These are phyloP conservation scores for Drosophila ohnishii DNA, from an alignment of 1,140 invertebrate genomes.

Conservation along the genomic window DNA sequence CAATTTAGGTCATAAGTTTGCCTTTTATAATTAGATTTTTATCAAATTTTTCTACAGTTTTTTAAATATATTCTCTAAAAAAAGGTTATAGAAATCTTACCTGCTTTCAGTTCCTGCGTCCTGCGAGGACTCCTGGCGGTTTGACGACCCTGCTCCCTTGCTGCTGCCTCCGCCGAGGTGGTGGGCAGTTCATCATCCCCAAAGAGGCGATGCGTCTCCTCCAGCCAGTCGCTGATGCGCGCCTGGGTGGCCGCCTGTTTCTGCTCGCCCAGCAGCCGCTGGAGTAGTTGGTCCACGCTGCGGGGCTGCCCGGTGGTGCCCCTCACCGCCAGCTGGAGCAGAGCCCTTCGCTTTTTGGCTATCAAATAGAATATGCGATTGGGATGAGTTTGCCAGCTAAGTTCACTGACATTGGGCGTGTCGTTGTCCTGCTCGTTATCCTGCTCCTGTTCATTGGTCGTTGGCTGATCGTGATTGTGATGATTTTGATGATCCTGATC, in stretches of 20 bases:
- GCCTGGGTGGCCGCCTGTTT: slow-evolving; percentile 56
- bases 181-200: slow-evolving; percentile 65
- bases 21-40: not conserved
- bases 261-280: slow-evolving; percentile 53
- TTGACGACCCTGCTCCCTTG: slow-evolving; percentile 41
- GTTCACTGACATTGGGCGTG: slow-evolving; percentile 66
- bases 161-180: slow-evolving; percentile 68
- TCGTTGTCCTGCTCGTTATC: slow-evolving; percentile 24
- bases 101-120: slow-evolving; percentile 24
- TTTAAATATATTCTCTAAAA: not conserved
- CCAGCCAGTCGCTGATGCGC: slow-evolving; percentile 63
- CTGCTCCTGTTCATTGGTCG: not conserved
- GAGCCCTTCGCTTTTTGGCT: slow-evolving; percentile 73
- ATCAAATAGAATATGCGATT: slow-evolving; percentile 82
- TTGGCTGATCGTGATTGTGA: not conserved
- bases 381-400: slow-evolving; percentile 68
- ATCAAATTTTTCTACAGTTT: not conserved
- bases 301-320: slow-evolving; percentile 55
- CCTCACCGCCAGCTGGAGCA: slow-evolving; percentile 77
- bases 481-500: not conserved
- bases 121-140: slow-evolving; percentile 24
- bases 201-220: slow-evolving; percentile 65
- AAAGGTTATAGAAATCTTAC: slow-evolving; percentile 1
- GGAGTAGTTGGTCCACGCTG: slow-evolving; percentile 58
- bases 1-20: not conserved